Conservation (phyloP, 2,888 invertebrate species). For the Sclerodermus sp. region DNA sequence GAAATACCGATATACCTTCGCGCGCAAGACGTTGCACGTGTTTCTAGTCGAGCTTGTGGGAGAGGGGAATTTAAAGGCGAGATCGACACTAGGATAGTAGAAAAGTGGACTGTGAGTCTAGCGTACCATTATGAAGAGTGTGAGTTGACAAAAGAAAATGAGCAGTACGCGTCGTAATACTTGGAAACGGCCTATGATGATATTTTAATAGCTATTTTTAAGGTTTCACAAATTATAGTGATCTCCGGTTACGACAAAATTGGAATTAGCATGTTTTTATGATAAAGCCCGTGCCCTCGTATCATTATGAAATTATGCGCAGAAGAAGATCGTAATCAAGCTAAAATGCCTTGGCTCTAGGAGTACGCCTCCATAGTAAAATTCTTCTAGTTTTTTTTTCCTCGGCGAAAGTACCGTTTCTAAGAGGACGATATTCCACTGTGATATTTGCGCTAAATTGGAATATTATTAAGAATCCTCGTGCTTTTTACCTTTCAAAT, state of each 20-base stretch:
- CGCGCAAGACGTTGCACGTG: no score
- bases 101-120: no score
- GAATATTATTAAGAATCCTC: no score
- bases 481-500: no score
- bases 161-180: conserved; percentile 14
- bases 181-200: conserved; percentile 36
- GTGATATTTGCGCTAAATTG: no score
- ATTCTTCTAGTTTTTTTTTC: conserved; percentile 15
- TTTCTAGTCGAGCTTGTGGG: no score
- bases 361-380: conserved; percentile 38
- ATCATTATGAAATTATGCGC: conserved; percentile 56
- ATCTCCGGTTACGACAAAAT: conserved; percentile 48
- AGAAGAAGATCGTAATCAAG: conserved; percentile 51
- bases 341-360: conserved; percentile 41
- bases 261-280: conserved; percentile 54
- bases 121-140: no score
- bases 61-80: no score
- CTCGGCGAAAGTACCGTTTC: background rate
- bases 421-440: no score
- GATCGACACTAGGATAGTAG: no score
- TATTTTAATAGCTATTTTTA: conserved; percentile 51
- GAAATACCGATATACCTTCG: no score
- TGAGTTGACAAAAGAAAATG: conserved; percentile 13
- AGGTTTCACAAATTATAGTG: conserved; percentile 43
- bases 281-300: conserved; percentile 47